These are phyloP conservation scores for Capromys pilorides DNA, from an alignment of 2,797 vertebrate genomes.

Conservation along the genomic window DNA sequence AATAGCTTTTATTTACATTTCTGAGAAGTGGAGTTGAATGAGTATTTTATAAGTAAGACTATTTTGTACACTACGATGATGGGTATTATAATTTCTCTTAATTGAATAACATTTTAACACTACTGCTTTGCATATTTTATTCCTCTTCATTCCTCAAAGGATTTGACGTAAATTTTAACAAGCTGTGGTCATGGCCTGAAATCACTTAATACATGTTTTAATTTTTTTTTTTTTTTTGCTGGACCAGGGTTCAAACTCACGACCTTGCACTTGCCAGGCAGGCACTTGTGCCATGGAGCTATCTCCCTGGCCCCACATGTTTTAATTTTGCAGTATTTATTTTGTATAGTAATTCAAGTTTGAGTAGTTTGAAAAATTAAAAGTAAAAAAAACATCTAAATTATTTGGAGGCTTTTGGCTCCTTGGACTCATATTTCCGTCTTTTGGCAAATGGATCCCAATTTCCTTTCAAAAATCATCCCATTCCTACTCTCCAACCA, in stretches of 20 bases:
- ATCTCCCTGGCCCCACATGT: too few relatives aligned
- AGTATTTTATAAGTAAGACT: not conserved
- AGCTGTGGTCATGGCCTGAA: not conserved
- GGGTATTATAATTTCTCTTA: not conserved
- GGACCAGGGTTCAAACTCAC: too few relatives aligned
- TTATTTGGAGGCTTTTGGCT: not conserved
- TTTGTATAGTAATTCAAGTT: not conserved
- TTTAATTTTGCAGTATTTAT: not conserved
- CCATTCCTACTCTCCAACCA: not conserved
- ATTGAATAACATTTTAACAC: conserved; percentile 23
- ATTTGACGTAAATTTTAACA: not conserved
- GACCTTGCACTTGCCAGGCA: too few relatives aligned
- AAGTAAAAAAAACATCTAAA: not conserved
- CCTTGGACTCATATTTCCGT: not conserved
- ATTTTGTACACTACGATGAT: not conserved
- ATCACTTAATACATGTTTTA: conserved; percentile 16
- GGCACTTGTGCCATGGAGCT: too few relatives aligned
- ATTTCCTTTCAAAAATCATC: not conserved
- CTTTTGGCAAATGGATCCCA: not conserved
- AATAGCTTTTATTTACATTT: conserved; percentile 16
- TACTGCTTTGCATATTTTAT: not conserved
- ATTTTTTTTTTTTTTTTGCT: too few relatives aligned
- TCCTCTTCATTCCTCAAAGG: not conserved
- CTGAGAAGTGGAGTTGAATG: not conserved
- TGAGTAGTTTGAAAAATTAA: not conserved